These are phyloP conservation scores for Liopterus haemorrhoidalis DNA, from an alignment of 2,888 invertebrate species.

Conservation along the genomic window DNA sequence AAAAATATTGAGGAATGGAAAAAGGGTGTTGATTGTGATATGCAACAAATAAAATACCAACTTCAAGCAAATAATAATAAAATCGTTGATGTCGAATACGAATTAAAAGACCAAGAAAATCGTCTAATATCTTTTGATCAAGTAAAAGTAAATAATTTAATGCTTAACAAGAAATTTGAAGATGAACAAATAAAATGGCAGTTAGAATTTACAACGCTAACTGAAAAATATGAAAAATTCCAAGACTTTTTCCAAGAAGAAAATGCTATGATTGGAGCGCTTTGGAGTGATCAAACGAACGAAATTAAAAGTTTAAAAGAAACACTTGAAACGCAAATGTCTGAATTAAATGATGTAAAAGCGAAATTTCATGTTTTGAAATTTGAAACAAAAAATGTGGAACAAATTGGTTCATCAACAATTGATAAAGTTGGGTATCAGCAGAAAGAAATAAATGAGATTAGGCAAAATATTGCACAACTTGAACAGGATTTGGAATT, in stretches of 20 bases:
- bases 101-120: conserved; percentile 47
- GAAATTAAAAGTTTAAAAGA: conserved; percentile 36
- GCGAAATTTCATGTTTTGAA: conserved; percentile 47
- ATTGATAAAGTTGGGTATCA: conserved; percentile 50
- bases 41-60: conserved; percentile 49
- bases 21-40: conserved; percentile 47
- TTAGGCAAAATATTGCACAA: conserved; percentile 45
- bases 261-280: conserved; percentile 39
- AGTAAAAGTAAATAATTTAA: conserved; percentile 35
- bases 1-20: conserved; percentile 52
- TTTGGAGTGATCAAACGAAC: conserved; percentile 44
- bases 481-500: conserved; percentile 47
- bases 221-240: conserved; percentile 38
- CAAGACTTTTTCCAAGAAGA: conserved; percentile 42
- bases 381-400: conserved; percentile 49
- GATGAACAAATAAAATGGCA: conserved; percentile 38
- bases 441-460: conserved; percentile 42
- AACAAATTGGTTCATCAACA: conserved; percentile 49
- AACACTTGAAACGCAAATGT: conserved; percentile 33
- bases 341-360: conserved; percentile 43
- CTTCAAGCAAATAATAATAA: conserved; percentile 49
- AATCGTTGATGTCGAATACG: conserved; percentile 47
- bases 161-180: conserved; percentile 35
- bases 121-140: conserved; percentile 33
- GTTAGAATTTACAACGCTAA: conserved; percentile 31